Conservation (phyloP, 2,113 vertebrate species). For the Nannospalax galili region DNA sequence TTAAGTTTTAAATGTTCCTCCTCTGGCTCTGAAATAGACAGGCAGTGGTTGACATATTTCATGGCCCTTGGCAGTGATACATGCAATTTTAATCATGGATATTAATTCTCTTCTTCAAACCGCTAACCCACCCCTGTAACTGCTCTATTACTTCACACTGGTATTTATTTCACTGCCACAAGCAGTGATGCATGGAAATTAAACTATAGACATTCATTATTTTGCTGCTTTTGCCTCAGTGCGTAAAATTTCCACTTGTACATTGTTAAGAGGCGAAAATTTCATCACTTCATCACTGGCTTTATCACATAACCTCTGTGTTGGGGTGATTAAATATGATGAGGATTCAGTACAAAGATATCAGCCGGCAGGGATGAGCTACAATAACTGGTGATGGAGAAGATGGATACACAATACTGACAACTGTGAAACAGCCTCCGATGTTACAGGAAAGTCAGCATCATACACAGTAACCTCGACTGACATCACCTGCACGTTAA, state of each 20-base stretch:
- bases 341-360: slow-evolving; percentile 44
- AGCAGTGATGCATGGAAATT: slow-evolving; percentile 66
- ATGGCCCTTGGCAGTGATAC: slow-evolving; percentile 51
- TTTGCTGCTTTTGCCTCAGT: slow-evolving; percentile 57
- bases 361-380: background rate
- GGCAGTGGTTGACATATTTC: slow-evolving; percentile 56
- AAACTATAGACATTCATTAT: slow-evolving; percentile 69
- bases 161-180: slow-evolving; percentile 64
- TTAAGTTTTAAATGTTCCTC: slow-evolving; percentile 45
- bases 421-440: slow-evolving; percentile 53
- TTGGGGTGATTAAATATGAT: slow-evolving; percentile 44
- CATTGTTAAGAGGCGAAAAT: slow-evolving; percentile 46
- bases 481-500: slow-evolving; percentile 56
- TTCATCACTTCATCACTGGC: slow-evolving; percentile 36
- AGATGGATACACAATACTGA: background rate
- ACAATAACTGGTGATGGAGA: background rate
- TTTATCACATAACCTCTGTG: slow-evolving; percentile 14
- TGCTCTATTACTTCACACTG: slow-evolving; percentile 51
- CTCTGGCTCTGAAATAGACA: slow-evolving; percentile 51
- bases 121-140: slow-evolving; percentile 12
- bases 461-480: slow-evolving; percentile 4
- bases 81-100: slow-evolving; percentile 68
- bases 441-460: slow-evolving; percentile 61
- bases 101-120: slow-evolving; percentile 71
- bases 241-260: slow-evolving; percentile 53